Evolutionary conservation across 2,113 vertebrate genomes (phyloP), one percentile per base, ranked within the genome.

Genomic region (Manacus vitellinus): DNA sequence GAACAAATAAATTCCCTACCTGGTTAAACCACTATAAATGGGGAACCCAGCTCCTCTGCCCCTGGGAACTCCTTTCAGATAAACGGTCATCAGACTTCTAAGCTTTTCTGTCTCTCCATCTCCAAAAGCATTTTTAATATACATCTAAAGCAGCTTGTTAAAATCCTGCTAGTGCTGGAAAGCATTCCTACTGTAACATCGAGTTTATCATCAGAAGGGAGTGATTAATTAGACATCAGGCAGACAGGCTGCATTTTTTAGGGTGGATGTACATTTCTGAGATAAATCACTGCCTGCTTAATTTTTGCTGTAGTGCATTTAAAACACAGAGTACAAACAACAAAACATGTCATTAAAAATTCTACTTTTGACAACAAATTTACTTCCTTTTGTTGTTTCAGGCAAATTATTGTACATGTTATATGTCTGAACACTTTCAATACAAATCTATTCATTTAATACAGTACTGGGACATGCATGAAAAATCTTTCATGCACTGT

Each of bases 101-200:
- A 93, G 87, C 66, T 97, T 89, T 98, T 97, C 91, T 85, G 88
- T 55, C 74, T 96, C 92, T 92, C 54, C 28, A 47, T 63, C 68
- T 92, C 89, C 85, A 89, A 96, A 97, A 96, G 74, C 63, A 59
- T 92, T 96, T 95, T 96, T 92, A 96, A 95, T 94, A 92, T 44
- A 73, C 62, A 90, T 59, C 74, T 96, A 92, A 97, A 97, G 82
- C 63, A 83, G 65, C 73, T 91, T 95, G 74, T 76, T 10, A 79
- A 93, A 75, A 84, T 58, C 59, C 54, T 83, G 56, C 71, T 58
- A 58, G n/a, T 65, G n/a, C 47, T 70, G 63, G 93, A 88, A 51
- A 93, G 47, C 59, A 74, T 78, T 89, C 78, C 71, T 73, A 43
- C 10, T 0, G 1, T 46, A 70, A 56, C 31, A 14, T 15, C 0